These are phyloP conservation scores for Typhlomys cinereus DNA, from an alignment of 2,113 vertebrate genomes.

Conservation along the genomic window DNA sequence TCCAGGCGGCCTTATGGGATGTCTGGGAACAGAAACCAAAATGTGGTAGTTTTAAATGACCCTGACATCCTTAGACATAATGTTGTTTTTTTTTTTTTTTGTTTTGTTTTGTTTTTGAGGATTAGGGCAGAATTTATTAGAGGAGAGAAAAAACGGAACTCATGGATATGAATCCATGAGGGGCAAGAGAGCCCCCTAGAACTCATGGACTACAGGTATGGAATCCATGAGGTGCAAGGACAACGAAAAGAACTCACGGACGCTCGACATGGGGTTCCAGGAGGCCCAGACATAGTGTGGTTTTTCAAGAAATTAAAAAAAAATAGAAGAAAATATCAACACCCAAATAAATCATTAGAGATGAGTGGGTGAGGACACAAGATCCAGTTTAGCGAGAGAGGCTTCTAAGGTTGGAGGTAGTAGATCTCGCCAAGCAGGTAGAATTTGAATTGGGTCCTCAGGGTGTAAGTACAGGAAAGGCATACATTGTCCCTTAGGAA, in stretches of 20 bases:
- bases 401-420: not conserved
- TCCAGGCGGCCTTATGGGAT: not conserved
- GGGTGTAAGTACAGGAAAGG: not conserved
- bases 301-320: slow-evolving; percentile 10
- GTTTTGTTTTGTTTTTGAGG: no score
- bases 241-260: no score
- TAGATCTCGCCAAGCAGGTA: slow-evolving; percentile 21
- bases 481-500: not conserved
- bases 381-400: not conserved
- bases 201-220: no score
- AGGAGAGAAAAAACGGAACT: no score
- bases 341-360: not conserved
- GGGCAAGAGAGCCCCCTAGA: no score
- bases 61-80: not conserved
- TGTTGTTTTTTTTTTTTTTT: no score
- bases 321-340: not conserved
- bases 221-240: no score
- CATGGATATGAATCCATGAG: no score
- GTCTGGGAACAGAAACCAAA: not conserved
- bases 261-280: no score
- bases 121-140: no score
- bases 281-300: no score
- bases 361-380: not conserved
- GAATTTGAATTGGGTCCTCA: not conserved
- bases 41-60: slow-evolving; percentile 1